Evolutionary conservation across 1,140 invertebrate species (phyloP), one percentile per base, ranked within the genome.

Genomic region (Lordiphosa mommai): DNA sequence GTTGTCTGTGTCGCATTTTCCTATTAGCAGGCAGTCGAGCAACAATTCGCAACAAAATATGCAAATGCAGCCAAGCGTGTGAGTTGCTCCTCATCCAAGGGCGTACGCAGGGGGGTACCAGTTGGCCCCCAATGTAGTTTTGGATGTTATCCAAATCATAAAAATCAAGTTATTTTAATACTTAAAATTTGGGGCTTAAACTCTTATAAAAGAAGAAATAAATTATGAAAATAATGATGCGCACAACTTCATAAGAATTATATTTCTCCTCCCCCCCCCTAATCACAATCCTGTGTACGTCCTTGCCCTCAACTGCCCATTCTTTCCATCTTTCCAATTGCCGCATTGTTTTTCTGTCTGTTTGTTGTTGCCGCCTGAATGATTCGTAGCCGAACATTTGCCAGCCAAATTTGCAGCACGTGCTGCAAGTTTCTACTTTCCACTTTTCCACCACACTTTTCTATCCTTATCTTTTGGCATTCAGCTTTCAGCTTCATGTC

Each of bases 31-130:
- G 20, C 59, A 77, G 73, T 55, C 64, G 59, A 80, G 70, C 69
- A 82, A 76, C 72, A 77, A 80, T 80, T 80, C 51, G 71, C 71
- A 67, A 74, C 76, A 76, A 82, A 82, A 82, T 80, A 76, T 80
- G 66, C 76, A 80, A 80, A 82, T 80, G 60, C 76, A 80, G 61
- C 58, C 61, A 63, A 82, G 70, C 66, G 71, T 74, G 71, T 71
- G 61, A 74, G 60, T 51, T 53, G 20, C 30, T 17, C 37, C 33
- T 7, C 30, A 23, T 53, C 17, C 12, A n/a, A n/a, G n/a, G n/a
- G n/a, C n/a, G n/a, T n/a, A n/a, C n/a, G n/a, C n/a, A n/a, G n/a
- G n/a, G n/a, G n/a, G n/a, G n/a, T n/a, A n/a, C n/a, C n/a, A n/a
- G n/a, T n/a, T n/a, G n/a, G n/a, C n/a, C n/a, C n/a, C n/a, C n/a